A percentile compares a stretch with the other conserved stretches of the same genome.
Conservation (phyloP, 2,797 vertebrate genomes). For the Morus bassanus region DNA sequence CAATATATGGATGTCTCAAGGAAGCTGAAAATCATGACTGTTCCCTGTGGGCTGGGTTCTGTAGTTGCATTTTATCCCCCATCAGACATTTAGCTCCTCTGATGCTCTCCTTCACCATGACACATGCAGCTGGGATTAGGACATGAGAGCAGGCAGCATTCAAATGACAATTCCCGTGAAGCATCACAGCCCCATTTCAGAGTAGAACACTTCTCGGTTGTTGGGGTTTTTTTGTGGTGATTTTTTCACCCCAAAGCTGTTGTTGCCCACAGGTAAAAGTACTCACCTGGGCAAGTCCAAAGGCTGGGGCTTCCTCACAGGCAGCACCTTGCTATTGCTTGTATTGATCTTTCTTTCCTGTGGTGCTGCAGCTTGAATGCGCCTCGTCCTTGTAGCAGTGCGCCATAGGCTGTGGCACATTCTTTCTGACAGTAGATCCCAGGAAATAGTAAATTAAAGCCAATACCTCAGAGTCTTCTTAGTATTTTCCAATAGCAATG, state of each 20-base stretch:
- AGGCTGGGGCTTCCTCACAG: background rate
- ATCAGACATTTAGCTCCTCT: background rate
- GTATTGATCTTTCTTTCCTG: background rate
- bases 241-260: background rate
- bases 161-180: background rate
- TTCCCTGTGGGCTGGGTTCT: background rate
- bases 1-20: background rate
- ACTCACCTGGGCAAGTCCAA: background rate
- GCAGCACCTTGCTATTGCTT: background rate
- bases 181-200: background rate
- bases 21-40: background rate
- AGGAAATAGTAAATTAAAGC: background rate
- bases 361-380: background rate
- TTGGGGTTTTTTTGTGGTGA: no score
- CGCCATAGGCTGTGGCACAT: background rate
- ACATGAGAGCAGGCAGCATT: background rate
- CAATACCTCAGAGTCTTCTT: background rate
- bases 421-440: background rate
- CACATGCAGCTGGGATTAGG: background rate
- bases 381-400: background rate
- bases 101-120: background rate
- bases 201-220: background rate
- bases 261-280: background rate
- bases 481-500: background rate
- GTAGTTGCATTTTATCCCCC: background rate